These are phyloP conservation scores for Hippocampus barbouri DNA, from an alignment of 2,113 vertebrate genomes.

Conservation along the genomic window DNA sequence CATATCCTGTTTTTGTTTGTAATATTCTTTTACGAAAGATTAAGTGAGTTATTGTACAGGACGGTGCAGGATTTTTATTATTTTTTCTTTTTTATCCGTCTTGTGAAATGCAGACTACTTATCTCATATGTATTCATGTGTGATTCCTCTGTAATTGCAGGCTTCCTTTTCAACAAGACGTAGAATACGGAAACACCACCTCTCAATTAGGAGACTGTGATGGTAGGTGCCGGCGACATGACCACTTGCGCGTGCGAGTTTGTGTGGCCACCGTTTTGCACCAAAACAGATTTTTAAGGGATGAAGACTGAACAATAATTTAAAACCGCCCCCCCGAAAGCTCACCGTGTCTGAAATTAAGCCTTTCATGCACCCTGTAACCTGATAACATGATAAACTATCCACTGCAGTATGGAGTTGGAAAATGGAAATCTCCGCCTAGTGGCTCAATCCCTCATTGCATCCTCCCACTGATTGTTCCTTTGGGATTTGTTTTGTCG, in stretches of 20 bases:
- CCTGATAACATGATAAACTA: not conserved
- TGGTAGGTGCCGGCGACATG: constrained; percentile 74
- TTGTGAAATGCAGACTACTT: not conserved
- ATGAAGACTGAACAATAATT: too few species aligned
- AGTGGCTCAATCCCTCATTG: constrained; percentile 43
- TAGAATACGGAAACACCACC: constrained; percentile 83
- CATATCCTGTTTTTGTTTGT: constrained; percentile 3
- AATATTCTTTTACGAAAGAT: not conserved
- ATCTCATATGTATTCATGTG: not conserved
- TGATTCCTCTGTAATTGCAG: constrained; percentile 63
- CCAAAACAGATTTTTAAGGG: too few species aligned
- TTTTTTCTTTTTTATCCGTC: not conserved
- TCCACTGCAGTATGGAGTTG: not conserved
- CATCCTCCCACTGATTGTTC: constrained; percentile 18
- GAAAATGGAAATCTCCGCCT: constrained; percentile 46
- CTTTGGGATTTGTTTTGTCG: constrained; percentile 29
- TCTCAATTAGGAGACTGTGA: constrained; percentile 92
- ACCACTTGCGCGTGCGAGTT: constrained; percentile 7
- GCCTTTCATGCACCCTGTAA: too few species aligned
- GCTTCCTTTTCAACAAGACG: constrained; percentile 85
- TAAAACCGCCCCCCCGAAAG: too few species aligned
- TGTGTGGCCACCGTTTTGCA: not conserved
- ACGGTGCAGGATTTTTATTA: not conserved
- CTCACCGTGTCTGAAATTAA: too few species aligned
- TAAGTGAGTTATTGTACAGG: not conserved